Evolutionary conservation across 2,888 invertebrate species (phyloP).

Genomic region (Xestobium rufovillosum): DNA sequence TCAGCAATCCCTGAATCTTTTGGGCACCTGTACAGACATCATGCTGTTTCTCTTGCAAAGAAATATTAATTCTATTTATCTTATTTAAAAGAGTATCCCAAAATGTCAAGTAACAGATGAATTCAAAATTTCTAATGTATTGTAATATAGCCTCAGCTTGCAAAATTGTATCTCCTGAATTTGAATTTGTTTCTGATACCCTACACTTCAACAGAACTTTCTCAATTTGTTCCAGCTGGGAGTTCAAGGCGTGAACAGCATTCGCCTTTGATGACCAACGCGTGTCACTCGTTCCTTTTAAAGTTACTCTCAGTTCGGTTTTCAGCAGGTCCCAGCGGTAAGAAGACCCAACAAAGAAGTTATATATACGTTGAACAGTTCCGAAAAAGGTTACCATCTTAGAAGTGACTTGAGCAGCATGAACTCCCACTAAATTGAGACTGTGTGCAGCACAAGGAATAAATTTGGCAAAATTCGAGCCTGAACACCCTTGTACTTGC

Average conservation of each 20-base stretch:
- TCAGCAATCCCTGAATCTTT: constrained; percentile 1
- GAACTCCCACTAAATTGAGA: constrained; percentile 12
- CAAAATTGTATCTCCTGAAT: constrained; percentile 1
- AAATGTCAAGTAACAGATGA: neutral
- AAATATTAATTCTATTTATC: neutral
- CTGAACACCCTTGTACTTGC: constrained; percentile 7
- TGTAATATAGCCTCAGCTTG: too few species aligned
- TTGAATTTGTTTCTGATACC: neutral
- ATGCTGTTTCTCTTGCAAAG: neutral
- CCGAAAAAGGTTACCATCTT: constrained; percentile 12
- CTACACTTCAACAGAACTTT: neutral
- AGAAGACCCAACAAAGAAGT: constrained; percentile 13
- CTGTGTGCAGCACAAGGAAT: constrained; percentile 13
- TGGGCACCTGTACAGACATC: neutral
- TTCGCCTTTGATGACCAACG: constrained; percentile 10
- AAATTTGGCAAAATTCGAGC: constrained; percentile 10
- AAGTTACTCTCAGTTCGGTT: constrained; percentile 7
- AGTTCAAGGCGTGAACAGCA: neutral
- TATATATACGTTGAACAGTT: constrained; percentile 12
- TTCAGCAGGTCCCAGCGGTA: constrained; percentile 10
- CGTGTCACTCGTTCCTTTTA: constrained; percentile 13
- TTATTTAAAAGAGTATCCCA: neutral
- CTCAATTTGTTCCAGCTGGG: neutral
- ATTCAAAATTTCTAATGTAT: neutral
- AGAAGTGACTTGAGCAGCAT: constrained; percentile 8